These are phyloP conservation scores for Drosophila gunungcola DNA, from an alignment of 1,140 invertebrate species.

Conservation along the genomic window DNA sequence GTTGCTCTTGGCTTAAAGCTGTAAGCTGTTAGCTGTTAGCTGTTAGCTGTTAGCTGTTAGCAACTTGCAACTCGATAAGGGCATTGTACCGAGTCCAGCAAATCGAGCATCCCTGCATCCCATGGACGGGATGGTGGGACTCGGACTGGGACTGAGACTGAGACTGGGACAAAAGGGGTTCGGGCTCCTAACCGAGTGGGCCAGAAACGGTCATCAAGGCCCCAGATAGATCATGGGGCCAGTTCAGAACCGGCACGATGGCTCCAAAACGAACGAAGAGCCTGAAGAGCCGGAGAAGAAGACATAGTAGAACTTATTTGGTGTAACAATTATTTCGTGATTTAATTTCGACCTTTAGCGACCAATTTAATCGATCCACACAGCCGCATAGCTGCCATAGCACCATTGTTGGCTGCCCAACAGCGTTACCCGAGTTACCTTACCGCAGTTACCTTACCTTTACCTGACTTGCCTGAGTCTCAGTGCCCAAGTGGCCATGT, in stretches of 20 bases:
- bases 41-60: conserved; percentile 15
- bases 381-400: conserved; percentile 23
- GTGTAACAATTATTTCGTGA: conserved; percentile 84
- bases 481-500: conserved; percentile 9
- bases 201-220: conserved; percentile 54
- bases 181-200: conserved; percentile 4
- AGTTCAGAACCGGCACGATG: conserved; percentile 36
- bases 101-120: conserved; percentile 15
- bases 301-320: conserved; percentile 76
- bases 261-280: conserved; percentile 1
- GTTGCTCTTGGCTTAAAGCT: background rate
- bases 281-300: conserved; percentile 24
- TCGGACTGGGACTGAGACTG: too few relatives aligned
- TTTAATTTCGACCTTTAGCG: conserved; percentile 84
- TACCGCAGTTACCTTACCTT: conserved; percentile 8
- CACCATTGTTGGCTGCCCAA: conserved; percentile 72
- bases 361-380: conserved; percentile 81
- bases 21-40: background rate
- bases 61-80: conserved; percentile 49
- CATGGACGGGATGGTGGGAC: conserved; percentile 10
- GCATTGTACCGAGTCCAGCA: conserved; percentile 48
- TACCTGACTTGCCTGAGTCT: background rate
- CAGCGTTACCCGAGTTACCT: conserved; percentile 20
- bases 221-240: conserved; percentile 56
- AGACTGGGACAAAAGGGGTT: background rate